Conservation (phyloP, 2,113 vertebrate genomes). For the Struthio camelus region DNA sequence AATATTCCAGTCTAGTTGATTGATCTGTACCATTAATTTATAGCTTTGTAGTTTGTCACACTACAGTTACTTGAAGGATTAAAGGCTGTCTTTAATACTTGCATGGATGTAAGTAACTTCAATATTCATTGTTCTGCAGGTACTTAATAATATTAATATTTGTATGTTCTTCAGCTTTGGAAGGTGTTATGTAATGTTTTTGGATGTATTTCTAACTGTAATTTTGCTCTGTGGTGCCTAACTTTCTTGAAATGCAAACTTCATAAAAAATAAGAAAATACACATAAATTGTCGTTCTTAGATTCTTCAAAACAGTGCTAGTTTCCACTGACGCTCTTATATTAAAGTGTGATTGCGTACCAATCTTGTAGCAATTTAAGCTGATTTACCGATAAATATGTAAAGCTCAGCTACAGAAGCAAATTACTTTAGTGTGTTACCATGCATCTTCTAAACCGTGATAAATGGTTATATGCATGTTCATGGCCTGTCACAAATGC, state of each 20-base stretch:
- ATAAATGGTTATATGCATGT: background rate
- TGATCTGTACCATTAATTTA: background rate
- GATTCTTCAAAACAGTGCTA: background rate
- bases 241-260: background rate
- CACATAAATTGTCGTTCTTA: background rate
- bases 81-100: background rate
- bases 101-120: background rate
- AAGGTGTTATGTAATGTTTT: fast-evolving
- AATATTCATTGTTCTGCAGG: background rate
- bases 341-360: background rate
- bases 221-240: background rate
- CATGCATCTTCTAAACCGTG: background rate
- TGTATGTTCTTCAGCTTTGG: background rate
- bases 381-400: background rate
- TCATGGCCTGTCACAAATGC: background rate
- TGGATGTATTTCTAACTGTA: background rate
- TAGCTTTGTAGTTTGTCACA: background rate
- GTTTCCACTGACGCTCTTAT: background rate
- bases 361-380: background rate
- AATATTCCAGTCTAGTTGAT: background rate
- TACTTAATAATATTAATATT: background rate
- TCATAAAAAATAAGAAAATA: background rate
- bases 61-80: background rate
- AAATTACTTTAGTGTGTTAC: background rate
- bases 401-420: background rate